These are phyloP conservation scores for Pristiophorus japonicus DNA, from an alignment of 2,113 vertebrate genomes.

Conservation along the genomic window DNA sequence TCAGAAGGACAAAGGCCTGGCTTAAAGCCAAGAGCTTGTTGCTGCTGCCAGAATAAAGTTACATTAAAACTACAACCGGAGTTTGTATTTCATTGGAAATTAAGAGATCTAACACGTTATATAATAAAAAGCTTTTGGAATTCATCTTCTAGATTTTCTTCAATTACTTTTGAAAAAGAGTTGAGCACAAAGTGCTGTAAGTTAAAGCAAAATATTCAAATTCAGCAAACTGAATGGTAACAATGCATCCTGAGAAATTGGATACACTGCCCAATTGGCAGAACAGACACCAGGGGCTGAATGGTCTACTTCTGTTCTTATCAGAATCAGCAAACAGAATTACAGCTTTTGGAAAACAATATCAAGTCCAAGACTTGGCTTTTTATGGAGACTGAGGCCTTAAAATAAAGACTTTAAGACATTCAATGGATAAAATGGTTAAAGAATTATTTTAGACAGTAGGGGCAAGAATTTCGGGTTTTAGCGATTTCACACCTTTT, in stretches of 20 bases:
- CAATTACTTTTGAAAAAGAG: neutral
- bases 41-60: too few species aligned
- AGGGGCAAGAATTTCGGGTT: too few species aligned
- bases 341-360: neutral
- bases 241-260: neutral
- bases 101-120: too few species aligned
- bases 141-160: neutral
- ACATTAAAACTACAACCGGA: too few species aligned
- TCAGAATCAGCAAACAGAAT: neutral
- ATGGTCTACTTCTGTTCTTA: neutral
- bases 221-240: neutral
- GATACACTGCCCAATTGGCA: neutral
- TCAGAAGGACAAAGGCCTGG: too few species aligned
- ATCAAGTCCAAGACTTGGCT: neutral
- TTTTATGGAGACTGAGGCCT: neutral
- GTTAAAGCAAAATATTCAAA: neutral
- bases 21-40: too few species aligned
- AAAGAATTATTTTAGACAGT: neutral
- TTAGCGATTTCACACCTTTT: too few species aligned
- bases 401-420: neutral
- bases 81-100: too few species aligned
- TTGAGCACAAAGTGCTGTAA: neutral
- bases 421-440: neutral
- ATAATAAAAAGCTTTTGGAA: neutral
- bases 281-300: neutral